Conservation (phyloP, 2,797 vertebrate genomes). For the Enteromius thamalakanensis region DNA sequence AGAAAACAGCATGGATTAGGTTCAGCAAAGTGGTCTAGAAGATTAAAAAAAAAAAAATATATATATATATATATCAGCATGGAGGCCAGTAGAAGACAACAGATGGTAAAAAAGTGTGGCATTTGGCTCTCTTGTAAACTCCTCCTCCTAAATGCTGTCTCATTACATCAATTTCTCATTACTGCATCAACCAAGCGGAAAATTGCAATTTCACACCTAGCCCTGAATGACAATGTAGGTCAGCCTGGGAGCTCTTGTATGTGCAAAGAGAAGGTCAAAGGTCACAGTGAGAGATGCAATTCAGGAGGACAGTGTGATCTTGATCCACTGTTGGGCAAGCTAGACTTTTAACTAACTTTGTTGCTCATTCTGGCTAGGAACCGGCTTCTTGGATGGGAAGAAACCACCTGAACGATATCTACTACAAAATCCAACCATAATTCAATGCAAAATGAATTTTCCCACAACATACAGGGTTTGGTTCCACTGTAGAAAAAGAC, state of each 20-base stretch:
- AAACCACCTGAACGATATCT: not conserved
- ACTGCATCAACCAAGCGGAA: slow-evolving; percentile 46
- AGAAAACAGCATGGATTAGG: not conserved
- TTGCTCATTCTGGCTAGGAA: not conserved
- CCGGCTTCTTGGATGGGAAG: not conserved
- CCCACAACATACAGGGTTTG: slow-evolving; percentile 7
- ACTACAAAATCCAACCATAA: not conserved
- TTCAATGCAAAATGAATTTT: not conserved
- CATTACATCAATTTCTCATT: slow-evolving; percentile 55
- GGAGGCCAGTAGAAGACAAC: slow-evolving; percentile 4
- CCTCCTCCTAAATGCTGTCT: slow-evolving; percentile 27
- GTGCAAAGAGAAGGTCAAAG: slow-evolving; percentile 41
- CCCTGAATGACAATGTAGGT: slow-evolving; percentile 35
- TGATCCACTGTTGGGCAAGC: slow-evolving; percentile 12
- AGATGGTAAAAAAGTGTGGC: slow-evolving; percentile 10
- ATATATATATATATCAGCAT: not conserved
- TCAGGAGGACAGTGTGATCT: not conserved
- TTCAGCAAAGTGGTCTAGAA: not conserved
- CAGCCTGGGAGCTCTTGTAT: slow-evolving; percentile 13
- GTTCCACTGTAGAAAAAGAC: not conserved
- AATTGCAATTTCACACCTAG: slow-evolving; percentile 56
- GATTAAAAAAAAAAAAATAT: not conserved
- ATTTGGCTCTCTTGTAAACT: slow-evolving; percentile 22
- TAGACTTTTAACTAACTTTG: not conserved
- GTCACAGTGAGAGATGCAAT: slow-evolving; percentile 12